These are phyloP conservation scores for Rhagoletis pomonella DNA, from an alignment of 1,140 invertebrate genomes.

Conservation along the genomic window DNA sequence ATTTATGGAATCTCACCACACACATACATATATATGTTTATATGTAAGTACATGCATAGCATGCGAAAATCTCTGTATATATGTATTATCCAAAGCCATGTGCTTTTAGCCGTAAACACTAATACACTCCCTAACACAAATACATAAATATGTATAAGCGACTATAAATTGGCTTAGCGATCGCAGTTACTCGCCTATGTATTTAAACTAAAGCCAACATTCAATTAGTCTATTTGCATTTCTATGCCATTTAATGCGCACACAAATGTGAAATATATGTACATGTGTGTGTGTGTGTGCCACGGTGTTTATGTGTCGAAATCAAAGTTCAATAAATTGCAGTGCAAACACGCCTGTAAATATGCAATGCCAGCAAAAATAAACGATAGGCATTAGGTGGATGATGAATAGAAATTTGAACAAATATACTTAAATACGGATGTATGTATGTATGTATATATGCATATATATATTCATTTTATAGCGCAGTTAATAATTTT, in stretches of 20 bases:
- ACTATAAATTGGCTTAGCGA: not conserved
- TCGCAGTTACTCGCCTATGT: not conserved
- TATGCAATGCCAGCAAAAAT: conserved; percentile 31
- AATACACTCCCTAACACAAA: not conserved
- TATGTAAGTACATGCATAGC: not conserved
- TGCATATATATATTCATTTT: too few species aligned
- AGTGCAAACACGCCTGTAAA: conserved; percentile 5
- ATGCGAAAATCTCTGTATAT: not conserved
- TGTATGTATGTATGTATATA: not conserved
- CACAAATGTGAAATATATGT: not conserved
- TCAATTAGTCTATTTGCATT: conserved; percentile 41
- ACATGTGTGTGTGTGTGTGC: not conserved
- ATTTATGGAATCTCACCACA: not conserved
- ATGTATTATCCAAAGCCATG: not conserved
- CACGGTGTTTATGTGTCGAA: not conserved
- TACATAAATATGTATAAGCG: not conserved
- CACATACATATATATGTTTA: too few species aligned
- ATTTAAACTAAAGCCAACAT: not conserved
- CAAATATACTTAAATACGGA: not conserved
- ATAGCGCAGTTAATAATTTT: too few species aligned
- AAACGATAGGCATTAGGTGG: not conserved
- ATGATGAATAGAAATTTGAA: not conserved
- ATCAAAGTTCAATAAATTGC: not conserved
- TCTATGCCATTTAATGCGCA: conserved; percentile 1
- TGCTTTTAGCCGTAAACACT: conserved; percentile 2